phyloP scores from a whole-genome alignment of 2,113 vertebrate species.

The Raphicerus campestris region DNA sequence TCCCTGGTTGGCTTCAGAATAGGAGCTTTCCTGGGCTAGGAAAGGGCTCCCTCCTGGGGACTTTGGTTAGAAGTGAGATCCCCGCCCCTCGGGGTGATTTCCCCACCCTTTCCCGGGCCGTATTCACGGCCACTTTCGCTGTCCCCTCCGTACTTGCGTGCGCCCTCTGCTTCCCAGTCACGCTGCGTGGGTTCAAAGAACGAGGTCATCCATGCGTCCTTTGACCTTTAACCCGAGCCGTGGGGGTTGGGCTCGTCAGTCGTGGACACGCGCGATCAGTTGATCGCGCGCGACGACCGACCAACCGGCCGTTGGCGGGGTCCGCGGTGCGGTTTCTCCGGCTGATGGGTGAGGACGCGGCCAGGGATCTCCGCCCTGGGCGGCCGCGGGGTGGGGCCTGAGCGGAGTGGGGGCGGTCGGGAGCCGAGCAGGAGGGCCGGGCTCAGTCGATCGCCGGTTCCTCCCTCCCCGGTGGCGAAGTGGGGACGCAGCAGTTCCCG shows the following conservation, averaged over 20 bases:
- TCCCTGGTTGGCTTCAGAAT: background rate
- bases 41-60: background rate
- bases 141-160: background rate
- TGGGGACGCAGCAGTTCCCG: background rate
- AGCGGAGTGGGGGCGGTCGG: accelerated
- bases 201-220: accelerated
- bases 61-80: background rate
- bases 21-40: background rate
- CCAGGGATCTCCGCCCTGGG: accelerated
- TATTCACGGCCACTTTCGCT: accelerated
- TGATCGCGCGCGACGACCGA: background rate
- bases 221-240: slow-evolving; percentile 48
- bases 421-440: background rate
- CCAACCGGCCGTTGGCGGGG: slow-evolving; percentile 37
- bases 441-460: accelerated
- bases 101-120: accelerated
- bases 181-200: background rate
- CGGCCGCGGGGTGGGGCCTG: background rate
- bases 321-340: background rate
- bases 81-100: background rate
- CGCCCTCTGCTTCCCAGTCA: background rate
- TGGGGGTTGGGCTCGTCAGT: background rate
- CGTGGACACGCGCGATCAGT: accelerated
- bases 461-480: background rate
- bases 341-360: background rate